Conservation (phyloP, 1,140 invertebrate genomes). For the Phenacoccus solenopsis region DNA sequence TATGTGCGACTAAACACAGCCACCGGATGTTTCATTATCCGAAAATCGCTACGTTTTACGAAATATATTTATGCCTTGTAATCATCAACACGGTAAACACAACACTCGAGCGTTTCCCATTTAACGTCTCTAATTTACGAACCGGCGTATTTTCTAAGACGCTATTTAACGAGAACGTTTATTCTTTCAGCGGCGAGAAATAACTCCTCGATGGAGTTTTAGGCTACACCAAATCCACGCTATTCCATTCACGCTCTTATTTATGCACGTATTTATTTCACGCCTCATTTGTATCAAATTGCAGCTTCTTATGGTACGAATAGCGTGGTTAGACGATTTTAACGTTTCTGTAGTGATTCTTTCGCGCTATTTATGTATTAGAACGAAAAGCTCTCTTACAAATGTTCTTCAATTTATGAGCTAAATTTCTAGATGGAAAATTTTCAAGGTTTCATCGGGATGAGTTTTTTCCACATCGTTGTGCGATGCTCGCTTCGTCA, state of each 20-base stretch:
- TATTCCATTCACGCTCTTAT: neutral
- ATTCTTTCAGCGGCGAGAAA: too few species aligned
- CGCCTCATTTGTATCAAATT: neutral
- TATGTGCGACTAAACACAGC: too few species aligned
- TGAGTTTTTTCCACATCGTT: neutral
- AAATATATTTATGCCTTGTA: too few species aligned
- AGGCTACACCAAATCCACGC: neutral
- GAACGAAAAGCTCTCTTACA: neutral
- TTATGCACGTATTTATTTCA: constrained; percentile 3
- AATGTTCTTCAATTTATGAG: neutral
- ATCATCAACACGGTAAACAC: too few species aligned
- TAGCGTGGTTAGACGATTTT: neutral
- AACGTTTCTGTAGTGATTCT: neutral
- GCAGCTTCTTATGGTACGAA: neutral
- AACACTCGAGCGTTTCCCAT: too few species aligned
- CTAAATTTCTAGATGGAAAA: neutral
- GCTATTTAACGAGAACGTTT: too few species aligned
- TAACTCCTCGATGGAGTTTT: too few species aligned
- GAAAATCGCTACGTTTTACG: too few species aligned
- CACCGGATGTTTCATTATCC: too few species aligned
- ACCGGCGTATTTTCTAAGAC: too few species aligned
- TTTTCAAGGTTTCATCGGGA: neutral
- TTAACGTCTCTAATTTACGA: too few species aligned
- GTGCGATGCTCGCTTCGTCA: too few species aligned
- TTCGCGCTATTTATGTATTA: neutral